phyloP scores from a whole-genome alignment of 2,888 invertebrate genomes.

The Gryllus longicercus region DNA sequence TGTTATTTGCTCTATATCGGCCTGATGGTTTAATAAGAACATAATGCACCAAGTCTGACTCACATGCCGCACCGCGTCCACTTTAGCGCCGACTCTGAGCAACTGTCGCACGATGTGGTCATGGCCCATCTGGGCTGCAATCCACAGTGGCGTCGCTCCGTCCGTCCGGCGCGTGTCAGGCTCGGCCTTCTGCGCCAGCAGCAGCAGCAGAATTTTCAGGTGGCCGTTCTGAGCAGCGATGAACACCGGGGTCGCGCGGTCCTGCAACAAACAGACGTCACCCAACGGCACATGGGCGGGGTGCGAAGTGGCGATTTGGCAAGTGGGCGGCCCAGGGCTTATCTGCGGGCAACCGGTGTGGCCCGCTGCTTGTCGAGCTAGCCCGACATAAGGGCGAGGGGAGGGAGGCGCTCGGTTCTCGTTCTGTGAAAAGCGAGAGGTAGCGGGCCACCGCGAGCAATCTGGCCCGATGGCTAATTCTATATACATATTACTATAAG shows the following conservation, averaged over 20 bases:
- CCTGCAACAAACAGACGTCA: conserved; percentile 54
- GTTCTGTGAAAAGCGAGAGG: too few relatives aligned
- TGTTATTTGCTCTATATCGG: too few relatives aligned
- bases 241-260: conserved; percentile 86
- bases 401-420: too few relatives aligned
- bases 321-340: too few relatives aligned
- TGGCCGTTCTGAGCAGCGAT: conserved; percentile 94
- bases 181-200: conserved; percentile 69
- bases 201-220: conserved; percentile 68
- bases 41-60: conserved; percentile 39
- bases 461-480: too few relatives aligned
- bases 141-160: conserved; percentile 88
- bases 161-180: conserved; percentile 74
- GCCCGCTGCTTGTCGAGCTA: too few relatives aligned
- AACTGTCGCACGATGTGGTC: conserved; percentile 73
- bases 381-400: too few relatives aligned
- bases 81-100: conserved; percentile 71
- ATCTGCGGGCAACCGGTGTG: too few relatives aligned
- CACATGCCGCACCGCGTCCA: conserved; percentile 78
- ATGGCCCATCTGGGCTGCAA: conserved; percentile 93
- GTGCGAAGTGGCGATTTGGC: too few relatives aligned
- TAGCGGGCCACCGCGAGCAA: too few relatives aligned
- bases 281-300: too few relatives aligned
- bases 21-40: neutral
- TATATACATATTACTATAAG: too few relatives aligned